Evolutionary conservation across 2,797 vertebrate genomes (phyloP).

Genomic region (Agapornis canus): DNA sequence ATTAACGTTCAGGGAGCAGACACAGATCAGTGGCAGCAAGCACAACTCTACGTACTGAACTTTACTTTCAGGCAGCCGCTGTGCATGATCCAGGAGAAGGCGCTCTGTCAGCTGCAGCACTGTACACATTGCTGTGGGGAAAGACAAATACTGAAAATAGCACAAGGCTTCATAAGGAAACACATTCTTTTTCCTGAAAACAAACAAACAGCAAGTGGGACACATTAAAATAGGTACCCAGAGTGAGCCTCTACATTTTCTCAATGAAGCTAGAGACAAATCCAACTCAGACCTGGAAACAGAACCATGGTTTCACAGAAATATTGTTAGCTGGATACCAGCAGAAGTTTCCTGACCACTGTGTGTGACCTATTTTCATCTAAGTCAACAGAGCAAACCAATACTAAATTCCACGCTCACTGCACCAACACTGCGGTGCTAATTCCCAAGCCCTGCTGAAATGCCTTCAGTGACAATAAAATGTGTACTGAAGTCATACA

Average conservation of each 20-base stretch:
- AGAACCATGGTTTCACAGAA: neutral
- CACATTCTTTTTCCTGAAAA: neutral
- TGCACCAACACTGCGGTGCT: neutral
- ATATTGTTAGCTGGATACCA: neutral
- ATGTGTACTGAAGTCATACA: neutral
- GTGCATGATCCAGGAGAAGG: constrained; percentile 90
- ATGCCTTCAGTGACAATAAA: neutral
- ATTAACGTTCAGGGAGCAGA: neutral
- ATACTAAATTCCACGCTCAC: neutral
- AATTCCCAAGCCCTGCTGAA: neutral
- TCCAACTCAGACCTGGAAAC: neutral
- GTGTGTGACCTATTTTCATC: neutral
- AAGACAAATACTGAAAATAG: neutral
- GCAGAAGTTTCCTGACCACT: neutral
- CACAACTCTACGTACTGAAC: constrained; percentile 84
- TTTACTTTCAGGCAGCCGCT: constrained; percentile 86
- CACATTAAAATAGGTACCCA: neutral
- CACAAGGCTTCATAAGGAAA: neutral
- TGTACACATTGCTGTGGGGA: constrained; percentile 85
- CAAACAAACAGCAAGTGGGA: neutral
- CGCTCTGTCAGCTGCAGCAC: constrained; percentile 90
- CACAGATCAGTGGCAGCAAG: neutral
- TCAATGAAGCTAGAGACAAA: neutral
- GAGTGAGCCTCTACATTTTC: neutral
- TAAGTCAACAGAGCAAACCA: neutral